Evolutionary conservation across 2,888 invertebrate genomes (phyloP), one percentile per base, ranked within the genome.

Genomic region (Drosophila affinis): DNA sequence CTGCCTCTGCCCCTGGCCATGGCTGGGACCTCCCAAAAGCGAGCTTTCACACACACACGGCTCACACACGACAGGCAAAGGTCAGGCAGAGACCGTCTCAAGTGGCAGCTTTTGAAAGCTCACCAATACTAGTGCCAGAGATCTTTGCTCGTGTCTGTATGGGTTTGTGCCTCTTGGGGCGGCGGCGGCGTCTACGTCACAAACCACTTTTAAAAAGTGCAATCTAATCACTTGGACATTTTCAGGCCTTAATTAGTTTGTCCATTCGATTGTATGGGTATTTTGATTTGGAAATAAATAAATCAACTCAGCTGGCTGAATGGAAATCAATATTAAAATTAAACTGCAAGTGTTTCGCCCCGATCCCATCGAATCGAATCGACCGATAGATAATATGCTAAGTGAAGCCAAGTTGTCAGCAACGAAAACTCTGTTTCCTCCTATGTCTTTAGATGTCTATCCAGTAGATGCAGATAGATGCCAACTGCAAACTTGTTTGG

Each of bases 401-500:
- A 62, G 39, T 39, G 14, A 39, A 14, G 39, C 39, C 39, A 39
- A 39, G 7, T 39, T 39, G 39, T 39, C 39, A 39, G 51, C 52
- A 47, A n/a, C 24, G 24, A 18, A 10, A n/a, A 60, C 47, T 62
- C 62, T 54, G 34, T 57, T 48, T 14, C 27, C 56, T 45, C 54
- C 21, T 3, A 52, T 54, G 39, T 55, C 34, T 62, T 47, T 39
- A 27, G 39, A 46, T 21, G 21, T 27, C 49, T 48, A 55, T 27
- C 34, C 18, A 56, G 14, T 46, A 17, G 34, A 67, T 62, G 64
- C 18, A n/a, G n/a, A 18, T 18, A 18, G 18, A 18, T 18, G 18
- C 62, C 72, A 85, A 79, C 86, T 76, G 65, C 62, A 74, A 85
- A 79, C 86, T 76, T 74, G 88, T 67, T 67, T 67, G 70, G 65